Evolutionary conservation across 2,113 vertebrate species (phyloP), one percentile per base, ranked within the genome.

Genomic region (Lagopus muta): DNA sequence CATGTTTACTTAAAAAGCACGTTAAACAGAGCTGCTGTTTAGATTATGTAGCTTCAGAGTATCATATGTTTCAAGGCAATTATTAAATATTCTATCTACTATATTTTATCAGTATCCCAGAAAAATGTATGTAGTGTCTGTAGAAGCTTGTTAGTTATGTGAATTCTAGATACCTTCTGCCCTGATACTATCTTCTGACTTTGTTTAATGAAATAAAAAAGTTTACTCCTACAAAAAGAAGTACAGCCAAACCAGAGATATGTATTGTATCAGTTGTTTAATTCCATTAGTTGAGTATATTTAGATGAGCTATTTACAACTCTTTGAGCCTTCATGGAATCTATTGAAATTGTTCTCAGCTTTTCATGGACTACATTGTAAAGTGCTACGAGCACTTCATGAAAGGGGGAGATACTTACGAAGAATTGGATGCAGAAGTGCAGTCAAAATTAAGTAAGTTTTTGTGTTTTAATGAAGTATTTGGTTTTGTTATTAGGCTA

Each of bases 311-410:
- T 91, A 58, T 47, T 89, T 61, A 55, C 5, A 79, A 10, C 34
- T 30, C 10, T 82, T 76, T 40, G 32, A 82, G 54, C 67, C 8
- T 8, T 38, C 73, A 80, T 71, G 4, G 43, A 86, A 94, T 45
- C 62, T 76, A 94, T 54, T 52, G 10, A n/a, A 47, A 79, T 42
- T 88, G 38, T 84, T 90, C 92, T 67, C 94, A 99, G 99, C 96
- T 99, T 47, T 98, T 99, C 91, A 60, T 99, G 87, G 98, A 99
- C 48, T 99, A 99, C 72, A 97, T 97, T 42, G 95, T 97, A 70
- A 98, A 98, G 70, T 98, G 98, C 72, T 99, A 99, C 66, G 96
- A 97, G 32, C 98, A 98, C 74, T 99, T 99, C 94, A 99, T 99
- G 98, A 97, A 98, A 74, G 98, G 98, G 12, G 95, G 97, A 3